Percentiles rank a stretch among this genome's conserved stretches.
Conservation (phyloP, 2,888 invertebrate genomes). For the Villa cingulata region DNA sequence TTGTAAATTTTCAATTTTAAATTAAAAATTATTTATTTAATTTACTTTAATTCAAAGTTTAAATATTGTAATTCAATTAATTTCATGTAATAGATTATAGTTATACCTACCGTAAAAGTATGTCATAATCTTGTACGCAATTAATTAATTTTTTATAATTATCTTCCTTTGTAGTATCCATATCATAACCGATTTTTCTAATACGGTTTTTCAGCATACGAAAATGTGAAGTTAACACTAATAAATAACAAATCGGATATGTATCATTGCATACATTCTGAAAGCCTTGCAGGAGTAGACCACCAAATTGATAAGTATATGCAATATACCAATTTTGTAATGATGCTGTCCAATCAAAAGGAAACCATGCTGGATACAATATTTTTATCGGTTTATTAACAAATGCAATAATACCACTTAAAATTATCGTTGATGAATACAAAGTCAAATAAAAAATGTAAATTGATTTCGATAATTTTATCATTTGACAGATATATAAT, state of each 20-base stretch:
- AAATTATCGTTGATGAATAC: not conserved
- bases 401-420: not conserved
- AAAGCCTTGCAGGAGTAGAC: not conserved
- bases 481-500: not conserved
- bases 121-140: conserved; percentile 6
- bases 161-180: not conserved
- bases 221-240: conserved; percentile 2
- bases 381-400: not conserved
- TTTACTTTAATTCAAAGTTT: too few species aligned
- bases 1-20: too few species aligned
- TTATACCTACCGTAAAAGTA: conserved; percentile 1
- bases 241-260: conserved; percentile 2
- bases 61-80: too few species aligned
- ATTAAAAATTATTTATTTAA: too few species aligned
- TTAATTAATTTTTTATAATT: conserved; percentile 5
- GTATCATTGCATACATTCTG: conserved; percentile 5
- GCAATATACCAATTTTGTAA: not conserved
- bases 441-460: not conserved
- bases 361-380: conserved; percentile 8
- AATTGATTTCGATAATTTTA: not conserved
- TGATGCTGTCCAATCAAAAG: conserved; percentile 5
- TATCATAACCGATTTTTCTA: not conserved
- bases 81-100: too few species aligned
- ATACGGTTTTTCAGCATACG: conserved; percentile 1
- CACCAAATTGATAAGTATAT: conserved; percentile 5